Base-by-base conservation (phyloP, 2,888 invertebrate genomes). In the Drosophila flavopinicola region DNA sequence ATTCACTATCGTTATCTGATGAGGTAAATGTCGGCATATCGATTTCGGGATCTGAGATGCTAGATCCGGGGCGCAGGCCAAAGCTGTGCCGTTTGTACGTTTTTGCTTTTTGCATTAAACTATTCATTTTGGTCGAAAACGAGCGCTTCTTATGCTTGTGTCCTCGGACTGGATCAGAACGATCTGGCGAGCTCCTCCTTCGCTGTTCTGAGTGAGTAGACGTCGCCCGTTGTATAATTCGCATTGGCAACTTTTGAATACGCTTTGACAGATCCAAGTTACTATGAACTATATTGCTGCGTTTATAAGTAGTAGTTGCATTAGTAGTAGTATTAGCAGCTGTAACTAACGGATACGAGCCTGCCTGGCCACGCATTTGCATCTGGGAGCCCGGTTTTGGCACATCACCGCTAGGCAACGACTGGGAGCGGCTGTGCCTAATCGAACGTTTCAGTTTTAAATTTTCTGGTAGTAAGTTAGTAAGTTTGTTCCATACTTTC, bases 71-170 rank as follows among this genome's bases (percentile, higher is more conserved):
- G 54, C 88, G 85, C 57, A 85, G 66, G 44, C 80, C 78, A 58
- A 90, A 87, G 68, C 89, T 91, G 52, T 94, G 94, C 37, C 91
- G 89, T 27, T 90, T 85, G 68, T 90, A 90, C 0, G 87, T 88
- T 88, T 96, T 95, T 0, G 96, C 96, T 92, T 96, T 97, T 90
- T 96, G 96, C 76, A 97, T 92, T 66, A 97, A 94, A 17, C 96
- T 96, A 1, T 96, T 96, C 91, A 97, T 95, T 0, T 96, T 96
- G 0, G 96, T 94, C 0, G 96, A 96, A 49, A 97, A 92, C 4
- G 95, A 94, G 75, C 95, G 95, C 88, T 96, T 96, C 88, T 96
- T 96, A 90, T 53, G 63, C 30, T 65, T 70, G 6, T 23, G 23
- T 15, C 1, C 5, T 27, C 17, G 15, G 13, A 27, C 20, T n/a